Percentiles rank a stretch among this genome's conserved stretches.
These are phyloP conservation scores for Mus spicilegus DNA, from an alignment of 2,113 vertebrate species.

Conservation along the genomic window DNA sequence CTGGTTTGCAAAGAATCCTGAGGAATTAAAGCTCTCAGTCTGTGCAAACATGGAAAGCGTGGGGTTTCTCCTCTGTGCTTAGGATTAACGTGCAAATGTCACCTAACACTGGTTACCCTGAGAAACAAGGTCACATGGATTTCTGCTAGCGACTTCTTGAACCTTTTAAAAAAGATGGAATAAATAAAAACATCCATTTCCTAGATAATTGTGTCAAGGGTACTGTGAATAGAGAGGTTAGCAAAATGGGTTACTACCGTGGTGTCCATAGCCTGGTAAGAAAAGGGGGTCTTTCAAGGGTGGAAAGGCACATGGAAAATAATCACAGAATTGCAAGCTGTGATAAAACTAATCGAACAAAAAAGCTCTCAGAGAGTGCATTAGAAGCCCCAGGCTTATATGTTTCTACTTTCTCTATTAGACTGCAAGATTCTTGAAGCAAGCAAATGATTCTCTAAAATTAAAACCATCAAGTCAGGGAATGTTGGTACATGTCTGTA, in stretches of 20 bases:
- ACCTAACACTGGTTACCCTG: conserved; percentile 38
- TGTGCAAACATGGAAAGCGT: background rate
- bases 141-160: conserved; percentile 52
- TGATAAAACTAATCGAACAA: background rate
- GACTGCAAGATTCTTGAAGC: background rate
- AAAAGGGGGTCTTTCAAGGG: conserved; percentile 7
- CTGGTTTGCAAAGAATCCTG: conserved; percentile 40
- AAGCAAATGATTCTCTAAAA: background rate
- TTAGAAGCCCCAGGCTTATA: rapidly evolving
- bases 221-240: background rate
- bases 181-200: background rate
- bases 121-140: conserved; percentile 15
- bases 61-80: background rate
- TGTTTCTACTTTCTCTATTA: background rate
- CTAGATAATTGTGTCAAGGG: conserved; percentile 42
- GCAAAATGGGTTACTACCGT: background rate
- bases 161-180: background rate
- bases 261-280: conserved; percentile 32
- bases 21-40: background rate
- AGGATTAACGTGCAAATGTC: conserved; percentile 44
- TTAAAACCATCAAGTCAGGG: background rate
- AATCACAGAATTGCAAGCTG: background rate
- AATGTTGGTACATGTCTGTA: background rate
- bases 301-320: background rate
- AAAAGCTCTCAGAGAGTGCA: background rate